Percentiles rank a stretch among this genome's conserved stretches.
These are phyloP conservation scores for Heliconius erato DNA, from an alignment of 2,888 invertebrate species.

Conservation along the genomic window DNA sequence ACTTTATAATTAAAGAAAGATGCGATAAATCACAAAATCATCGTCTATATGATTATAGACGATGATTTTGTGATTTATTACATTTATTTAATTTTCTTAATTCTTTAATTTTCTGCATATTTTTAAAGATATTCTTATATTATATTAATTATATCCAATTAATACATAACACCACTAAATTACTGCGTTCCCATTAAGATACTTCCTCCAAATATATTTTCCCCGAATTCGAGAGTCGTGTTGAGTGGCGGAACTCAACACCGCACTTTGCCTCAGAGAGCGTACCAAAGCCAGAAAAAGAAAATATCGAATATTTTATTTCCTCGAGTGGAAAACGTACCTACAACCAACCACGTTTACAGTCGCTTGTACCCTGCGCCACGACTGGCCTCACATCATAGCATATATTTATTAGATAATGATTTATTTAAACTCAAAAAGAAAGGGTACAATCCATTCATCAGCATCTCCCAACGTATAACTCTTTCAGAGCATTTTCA, in stretches of 20 bases:
- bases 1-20: too few relatives aligned
- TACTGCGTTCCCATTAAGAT: background rate
- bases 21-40: too few relatives aligned
- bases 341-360: background rate
- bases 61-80: too few relatives aligned
- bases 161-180: too few relatives aligned
- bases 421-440: background rate
- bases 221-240: background rate
- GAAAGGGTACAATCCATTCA: slow-evolving; percentile 2
- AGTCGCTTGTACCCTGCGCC: background rate
- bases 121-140: background rate
- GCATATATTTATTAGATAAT: too few relatives aligned
- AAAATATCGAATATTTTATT: background rate
- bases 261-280: too few relatives aligned
- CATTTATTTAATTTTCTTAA: too few relatives aligned
- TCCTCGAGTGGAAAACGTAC: background rate
- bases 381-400: too few relatives aligned
- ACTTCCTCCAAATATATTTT: background rate
- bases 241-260: too few relatives aligned
- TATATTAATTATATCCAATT: too few relatives aligned
- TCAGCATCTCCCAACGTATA: background rate
- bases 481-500: slow-evolving; percentile 22
- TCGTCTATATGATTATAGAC: too few relatives aligned
- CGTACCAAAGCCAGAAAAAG: too few relatives aligned
- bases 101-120: background rate